Evolutionary conservation across 2,797 vertebrate species (phyloP), one percentile per base, ranked within the genome.

Genomic region (Dendrocincla tyrannina): DNA sequence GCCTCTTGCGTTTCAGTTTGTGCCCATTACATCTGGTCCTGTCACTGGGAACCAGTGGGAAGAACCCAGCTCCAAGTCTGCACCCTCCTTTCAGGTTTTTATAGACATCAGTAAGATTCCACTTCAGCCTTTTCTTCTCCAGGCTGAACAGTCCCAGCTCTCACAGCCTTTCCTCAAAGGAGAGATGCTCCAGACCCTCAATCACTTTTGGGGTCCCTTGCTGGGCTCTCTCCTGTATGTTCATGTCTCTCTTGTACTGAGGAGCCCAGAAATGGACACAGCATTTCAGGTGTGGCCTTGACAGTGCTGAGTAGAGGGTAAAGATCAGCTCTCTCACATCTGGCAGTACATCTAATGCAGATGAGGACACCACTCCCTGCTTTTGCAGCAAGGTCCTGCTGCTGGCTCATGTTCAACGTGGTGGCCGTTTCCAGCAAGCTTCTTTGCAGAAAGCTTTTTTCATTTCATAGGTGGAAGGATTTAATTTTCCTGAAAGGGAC

Each of bases 291-390:
- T 39, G 15, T 25, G n/a, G 12, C 10, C 37, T 59, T 18, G 41
- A 11, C 13, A 75, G 62, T 17, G 19, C 11, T 22, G 44, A 81
- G 15, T 1, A 47, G 44, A 76, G 9, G 9, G 3, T 5, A 55
- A 75, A 32, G 17, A 47, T 42, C 70, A n/a, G 8, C 5, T 59
- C 12, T 23, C 22, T 76, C 2, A 12, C 8, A 32, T 56, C 16
- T 50, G 52, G 3, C 7, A 73, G 16, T 9, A 0, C 17, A 39
- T 1, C 17, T n/a, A 19, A 9, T 28, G 32, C 13, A 68, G 15
- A 17, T 46, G 32, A 76, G 12, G 18, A 41, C 20, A 22, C 7
- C 1, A 1, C 25, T 15, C 2, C 2, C 22, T 7, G 5, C 27
- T 27, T 56, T 33, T 70, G 33, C 39, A 52, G 11, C n/a, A 50